These are phyloP conservation scores for Julus scandinavius DNA, from an alignment of 2,888 invertebrate species.

Conservation along the genomic window DNA sequence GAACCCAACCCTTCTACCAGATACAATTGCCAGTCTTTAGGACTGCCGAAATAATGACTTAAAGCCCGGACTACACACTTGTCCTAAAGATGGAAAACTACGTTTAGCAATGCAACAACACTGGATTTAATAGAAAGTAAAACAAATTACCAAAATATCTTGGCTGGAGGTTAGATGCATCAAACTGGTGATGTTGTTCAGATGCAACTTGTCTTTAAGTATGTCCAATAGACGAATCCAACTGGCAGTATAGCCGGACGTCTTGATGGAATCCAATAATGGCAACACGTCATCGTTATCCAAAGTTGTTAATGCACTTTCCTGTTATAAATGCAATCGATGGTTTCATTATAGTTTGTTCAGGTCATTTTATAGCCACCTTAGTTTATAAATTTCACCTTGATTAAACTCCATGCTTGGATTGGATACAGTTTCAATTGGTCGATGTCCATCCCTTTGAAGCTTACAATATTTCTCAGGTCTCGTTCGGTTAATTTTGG, in stretches of 20 bases:
- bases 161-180: background rate
- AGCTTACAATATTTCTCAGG: background rate
- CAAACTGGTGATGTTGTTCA: background rate
- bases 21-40: background rate
- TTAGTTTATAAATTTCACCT: background rate
- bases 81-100: background rate
- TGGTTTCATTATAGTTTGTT: background rate
- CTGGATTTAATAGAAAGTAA: background rate
- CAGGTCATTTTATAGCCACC: too few relatives aligned
- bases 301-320: background rate
- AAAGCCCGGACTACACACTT: background rate
- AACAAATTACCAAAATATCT: background rate
- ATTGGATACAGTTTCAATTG: background rate
- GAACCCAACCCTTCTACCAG: slow-evolving; percentile 7
- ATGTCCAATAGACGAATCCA: slow-evolving; percentile 20
- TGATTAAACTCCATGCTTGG: background rate
- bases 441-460: background rate
- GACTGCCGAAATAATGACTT: slow-evolving; percentile 12
- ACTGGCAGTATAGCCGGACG: background rate
- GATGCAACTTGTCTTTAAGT: background rate
- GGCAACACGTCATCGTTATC: background rate
- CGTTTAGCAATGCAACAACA: background rate
- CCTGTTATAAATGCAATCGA: background rate
- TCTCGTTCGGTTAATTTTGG: background rate
- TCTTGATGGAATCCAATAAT: background rate